phyloP scores from a whole-genome alignment of 1,140 invertebrate genomes.

The Lucilia sericata region DNA sequence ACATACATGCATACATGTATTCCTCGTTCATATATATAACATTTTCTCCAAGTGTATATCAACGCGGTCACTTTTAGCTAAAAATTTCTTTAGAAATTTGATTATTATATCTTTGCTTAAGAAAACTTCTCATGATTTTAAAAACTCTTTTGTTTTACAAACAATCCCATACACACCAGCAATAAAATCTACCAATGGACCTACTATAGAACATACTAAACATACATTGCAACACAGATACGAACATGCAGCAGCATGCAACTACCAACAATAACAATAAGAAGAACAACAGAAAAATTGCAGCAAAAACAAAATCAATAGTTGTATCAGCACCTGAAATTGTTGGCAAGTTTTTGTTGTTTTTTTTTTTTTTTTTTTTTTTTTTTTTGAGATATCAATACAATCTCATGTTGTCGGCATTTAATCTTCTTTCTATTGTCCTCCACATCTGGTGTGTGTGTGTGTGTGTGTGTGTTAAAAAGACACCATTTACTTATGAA shows the following conservation, averaged over 20 bases:
- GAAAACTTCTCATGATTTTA: constrained; percentile 4
- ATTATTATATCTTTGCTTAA: not conserved
- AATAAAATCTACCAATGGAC: not conserved
- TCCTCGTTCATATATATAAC: too few relatives aligned
- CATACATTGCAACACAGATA: constrained; percentile 19
- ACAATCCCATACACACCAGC: not conserved
- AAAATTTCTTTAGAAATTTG: not conserved
- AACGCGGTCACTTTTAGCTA: not conserved
- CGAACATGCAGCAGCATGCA: too few relatives aligned
- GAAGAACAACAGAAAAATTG: constrained; percentile 21
- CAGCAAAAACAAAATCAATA: constrained; percentile 29
- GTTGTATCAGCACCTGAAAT: constrained; percentile 45
- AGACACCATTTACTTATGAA: not conserved
- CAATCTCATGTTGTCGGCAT: constrained; percentile 46
- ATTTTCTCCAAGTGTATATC: not conserved
- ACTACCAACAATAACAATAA: not conserved
- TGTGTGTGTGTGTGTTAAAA: too few relatives aligned
- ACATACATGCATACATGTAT: too few relatives aligned
- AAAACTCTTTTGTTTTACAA: constrained; percentile 10
- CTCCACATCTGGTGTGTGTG: constrained; percentile 37
- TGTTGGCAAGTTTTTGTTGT: constrained; percentile 7
- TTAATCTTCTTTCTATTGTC: constrained; percentile 47
- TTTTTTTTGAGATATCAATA: constrained; percentile 41
- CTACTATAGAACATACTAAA: not conserved
- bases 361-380: not conserved